phyloP scores from a whole-genome alignment of 2,113 vertebrate genomes.

The Paralichthys olivaceus region DNA sequence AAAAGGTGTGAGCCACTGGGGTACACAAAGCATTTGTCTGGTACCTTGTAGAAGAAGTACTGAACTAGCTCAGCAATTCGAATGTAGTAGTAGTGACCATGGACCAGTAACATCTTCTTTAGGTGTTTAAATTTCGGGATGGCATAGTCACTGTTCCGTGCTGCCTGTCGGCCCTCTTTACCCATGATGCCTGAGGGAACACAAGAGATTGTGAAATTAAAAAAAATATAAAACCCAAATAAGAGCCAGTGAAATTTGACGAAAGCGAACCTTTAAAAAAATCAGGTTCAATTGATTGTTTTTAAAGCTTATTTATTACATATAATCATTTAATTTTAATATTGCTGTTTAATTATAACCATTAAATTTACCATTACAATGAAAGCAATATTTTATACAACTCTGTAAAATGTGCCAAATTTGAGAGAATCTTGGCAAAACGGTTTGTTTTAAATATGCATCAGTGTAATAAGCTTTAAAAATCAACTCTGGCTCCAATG shows the following conservation, averaged over 20 bases:
- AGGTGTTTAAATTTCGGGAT: slow-evolving; percentile 98
- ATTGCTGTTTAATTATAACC: too few species aligned
- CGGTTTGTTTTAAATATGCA: too few species aligned
- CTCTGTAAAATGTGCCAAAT: too few species aligned
- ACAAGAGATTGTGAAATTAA: neutral
- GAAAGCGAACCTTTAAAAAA: neutral
- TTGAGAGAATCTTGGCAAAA: neutral
- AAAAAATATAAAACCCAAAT: neutral
- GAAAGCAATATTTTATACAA: too few species aligned
- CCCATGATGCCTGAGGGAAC: slow-evolving; percentile 89
- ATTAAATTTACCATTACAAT: too few species aligned
- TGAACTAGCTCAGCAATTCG: slow-evolving; percentile 97
- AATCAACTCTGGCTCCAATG: neutral
- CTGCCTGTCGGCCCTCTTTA: slow-evolving; percentile 97
- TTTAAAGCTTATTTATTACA: too few species aligned
- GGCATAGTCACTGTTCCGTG: slow-evolving; percentile 97
- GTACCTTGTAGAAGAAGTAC: slow-evolving; percentile 99
- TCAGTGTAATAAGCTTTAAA: neutral
- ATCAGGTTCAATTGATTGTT: too few species aligned
- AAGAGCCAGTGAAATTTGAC: neutral
- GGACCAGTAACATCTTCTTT: slow-evolving; percentile 97
- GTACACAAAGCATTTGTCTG: slow-evolving; percentile 9
- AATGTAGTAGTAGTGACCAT: slow-evolving; percentile 97
- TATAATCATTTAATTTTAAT: too few species aligned
- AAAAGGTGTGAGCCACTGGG: slow-evolving; percentile 38